Conservation (phyloP, 2,113 vertebrate genomes). For the Tricholaema leucomelas region DNA sequence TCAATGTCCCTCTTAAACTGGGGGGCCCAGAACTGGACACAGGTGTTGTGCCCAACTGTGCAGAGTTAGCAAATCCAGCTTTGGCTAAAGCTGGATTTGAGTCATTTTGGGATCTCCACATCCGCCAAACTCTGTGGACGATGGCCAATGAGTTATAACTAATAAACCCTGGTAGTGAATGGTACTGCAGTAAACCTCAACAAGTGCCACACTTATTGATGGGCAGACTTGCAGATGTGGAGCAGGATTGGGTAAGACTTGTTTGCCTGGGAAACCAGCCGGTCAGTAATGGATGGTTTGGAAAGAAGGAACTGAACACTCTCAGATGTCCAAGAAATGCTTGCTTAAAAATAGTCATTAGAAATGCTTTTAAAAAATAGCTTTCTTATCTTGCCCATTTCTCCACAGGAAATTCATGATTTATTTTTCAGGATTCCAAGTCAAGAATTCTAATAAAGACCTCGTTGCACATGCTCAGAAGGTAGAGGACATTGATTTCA, state of each 20-base stretch:
- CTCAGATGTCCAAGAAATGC: neutral
- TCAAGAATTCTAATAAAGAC: neutral
- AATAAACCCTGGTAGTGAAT: neutral
- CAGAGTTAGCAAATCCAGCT: neutral
- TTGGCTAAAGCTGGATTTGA: neutral
- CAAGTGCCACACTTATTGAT: neutral
- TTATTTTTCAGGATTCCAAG: conserved; percentile 1
- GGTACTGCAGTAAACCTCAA: neutral
- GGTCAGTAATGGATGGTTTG: neutral
- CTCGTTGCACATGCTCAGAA: neutral
- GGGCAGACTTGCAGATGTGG: neutral
- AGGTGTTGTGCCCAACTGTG: neutral
- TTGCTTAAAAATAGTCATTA: neutral
- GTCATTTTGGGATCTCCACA: neutral
- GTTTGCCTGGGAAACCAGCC: neutral
- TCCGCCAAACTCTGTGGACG: neutral
- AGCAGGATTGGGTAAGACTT: neutral
- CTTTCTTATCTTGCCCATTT: neutral
- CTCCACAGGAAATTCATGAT: neutral
- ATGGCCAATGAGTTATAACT: neutral
- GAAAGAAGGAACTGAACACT: neutral
- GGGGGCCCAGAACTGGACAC: too few relatives aligned
- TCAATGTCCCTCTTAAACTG: too few relatives aligned
- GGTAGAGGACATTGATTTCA: neutral
- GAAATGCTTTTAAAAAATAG: neutral